A percentile compares a stretch with the other conserved stretches of the same genome.
These are phyloP conservation scores for Gibbula magus DNA, from an alignment of 2,888 invertebrate species.

Conservation along the genomic window DNA sequence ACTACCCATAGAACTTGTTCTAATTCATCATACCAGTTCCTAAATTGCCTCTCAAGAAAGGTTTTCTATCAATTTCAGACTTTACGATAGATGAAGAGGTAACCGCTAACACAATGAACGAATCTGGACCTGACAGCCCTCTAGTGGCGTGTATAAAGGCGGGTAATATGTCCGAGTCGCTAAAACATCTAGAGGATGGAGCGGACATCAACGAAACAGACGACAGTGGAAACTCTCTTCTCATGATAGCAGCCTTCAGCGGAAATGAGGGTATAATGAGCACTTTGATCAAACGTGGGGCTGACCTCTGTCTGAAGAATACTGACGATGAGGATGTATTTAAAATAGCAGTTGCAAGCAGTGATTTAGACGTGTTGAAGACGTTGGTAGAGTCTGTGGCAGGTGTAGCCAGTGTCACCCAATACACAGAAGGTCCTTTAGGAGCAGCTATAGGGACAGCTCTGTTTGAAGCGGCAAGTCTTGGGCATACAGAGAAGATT, in stretches of 20 bases:
- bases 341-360: slow-evolving; percentile 59
- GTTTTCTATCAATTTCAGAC: no score
- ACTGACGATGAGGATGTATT: slow-evolving; percentile 63
- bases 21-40: no score
- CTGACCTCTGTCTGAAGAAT: slow-evolving; percentile 57
- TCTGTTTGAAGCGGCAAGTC: slow-evolving; percentile 17
- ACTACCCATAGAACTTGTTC: no score
- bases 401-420: slow-evolving; percentile 3
- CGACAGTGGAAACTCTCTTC: slow-evolving; percentile 60
- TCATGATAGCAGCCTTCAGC: slow-evolving; percentile 64
- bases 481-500: slow-evolving; percentile 57
- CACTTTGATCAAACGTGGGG: slow-evolving; percentile 54
- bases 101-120: no score
- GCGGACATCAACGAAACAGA: slow-evolving; percentile 65
- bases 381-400: slow-evolving; percentile 33
- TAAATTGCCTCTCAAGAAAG: no score
- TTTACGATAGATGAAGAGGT: no score
- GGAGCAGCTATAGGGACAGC: slow-evolving; percentile 27
- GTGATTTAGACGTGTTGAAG: slow-evolving; percentile 50
- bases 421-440: slow-evolving; percentile 46
- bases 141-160: neutral
- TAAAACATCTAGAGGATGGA: slow-evolving; percentile 57
- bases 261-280: slow-evolving; percentile 53
- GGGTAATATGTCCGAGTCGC: neutral
- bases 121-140: neutral